Conservation (phyloP, 2,888 invertebrate species). For the Lasioglossum oenotherae region DNA sequence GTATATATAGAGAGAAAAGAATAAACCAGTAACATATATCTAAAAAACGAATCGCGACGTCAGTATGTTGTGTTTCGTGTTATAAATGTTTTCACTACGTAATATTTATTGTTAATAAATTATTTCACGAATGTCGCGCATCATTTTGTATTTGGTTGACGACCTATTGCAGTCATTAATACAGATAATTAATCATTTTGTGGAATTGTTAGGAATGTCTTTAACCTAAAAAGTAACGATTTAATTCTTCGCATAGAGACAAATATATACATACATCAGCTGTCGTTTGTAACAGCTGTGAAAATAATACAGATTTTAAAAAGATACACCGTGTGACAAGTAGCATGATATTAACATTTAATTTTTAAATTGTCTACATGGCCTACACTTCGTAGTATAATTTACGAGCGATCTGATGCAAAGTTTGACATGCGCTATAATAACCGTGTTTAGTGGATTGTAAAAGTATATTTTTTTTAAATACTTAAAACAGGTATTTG, state of each 20-base stretch:
- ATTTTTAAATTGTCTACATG: not conserved
- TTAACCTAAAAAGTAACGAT: slow-evolving; percentile 1
- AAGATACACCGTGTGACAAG: not conserved
- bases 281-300: not conserved
- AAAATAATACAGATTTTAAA: not conserved
- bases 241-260: not conserved
- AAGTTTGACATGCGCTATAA: not conserved
- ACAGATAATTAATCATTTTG: not conserved
- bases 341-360: slow-evolving; percentile 2
- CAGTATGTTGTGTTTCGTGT: not conserved
- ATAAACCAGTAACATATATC: no score
- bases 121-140: not conserved
- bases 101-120: slow-evolving; percentile 17
- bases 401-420: not conserved
- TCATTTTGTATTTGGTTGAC: not conserved
- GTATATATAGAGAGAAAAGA: no score
- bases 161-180: not conserved
- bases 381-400: not conserved
- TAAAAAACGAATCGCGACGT: not conserved
- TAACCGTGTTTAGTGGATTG: not conserved
- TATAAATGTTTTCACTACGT: slow-evolving; percentile 5
- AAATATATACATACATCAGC: not conserved
- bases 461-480: slow-evolving; percentile 6
- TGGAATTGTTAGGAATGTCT: not conserved
- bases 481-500: not conserved